Evolutionary conservation across 2,113 vertebrate species (phyloP), one percentile per base, ranked within the genome.

Genomic region (Deroptyus accipitrinus): DNA sequence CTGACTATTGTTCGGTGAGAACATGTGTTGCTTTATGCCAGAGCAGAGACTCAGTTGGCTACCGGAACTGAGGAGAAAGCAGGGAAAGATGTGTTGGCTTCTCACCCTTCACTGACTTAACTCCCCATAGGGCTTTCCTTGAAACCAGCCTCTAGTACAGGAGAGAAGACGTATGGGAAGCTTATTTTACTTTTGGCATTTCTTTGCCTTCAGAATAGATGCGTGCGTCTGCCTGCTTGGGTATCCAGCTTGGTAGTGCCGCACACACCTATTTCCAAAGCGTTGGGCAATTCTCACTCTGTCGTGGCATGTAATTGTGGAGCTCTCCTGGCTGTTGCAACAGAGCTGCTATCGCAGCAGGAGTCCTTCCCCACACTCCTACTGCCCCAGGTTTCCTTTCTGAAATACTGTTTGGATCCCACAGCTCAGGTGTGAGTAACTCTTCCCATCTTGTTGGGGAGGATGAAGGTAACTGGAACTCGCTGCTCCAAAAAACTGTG

Each of bases 41-140:
- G 37, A 88, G 68, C 74, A 33, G 61, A 75, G 85, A 20, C 57
- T 57, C 80, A 20, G 39, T 55, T 94, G 90, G 75, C 93, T 89
- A 20, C 77, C 0, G 5, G 66, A 67, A 5, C 83, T 54, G 72
- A 84, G 64, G 57, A 72, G 57, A 61, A 75, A n/a, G 66, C 73
- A 89, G 39, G 41, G 54, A 55, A 84, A 41, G 66, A 24, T 87
- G 90, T 68, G 44, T 88, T 80, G 74, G 70, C 52, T 88, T 72
- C 83, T 96, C 48, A 93, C 37, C 57, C 83, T 39, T 93, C 0
- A 9, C 66, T 94, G 93, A 95, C 89, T 96, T 97, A 94, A 94
- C 39, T 92, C 44, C 77, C 89, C 84, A 91, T 62, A 87, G 95
- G 80, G 83, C 82, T 96, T 95, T 94, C 94, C 94, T 91, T 94